A percentile compares a stretch with the other conserved stretches of the same genome.
phyloP scores from a whole-genome alignment of 2,888 invertebrate species.

The Netelia melanura region DNA sequence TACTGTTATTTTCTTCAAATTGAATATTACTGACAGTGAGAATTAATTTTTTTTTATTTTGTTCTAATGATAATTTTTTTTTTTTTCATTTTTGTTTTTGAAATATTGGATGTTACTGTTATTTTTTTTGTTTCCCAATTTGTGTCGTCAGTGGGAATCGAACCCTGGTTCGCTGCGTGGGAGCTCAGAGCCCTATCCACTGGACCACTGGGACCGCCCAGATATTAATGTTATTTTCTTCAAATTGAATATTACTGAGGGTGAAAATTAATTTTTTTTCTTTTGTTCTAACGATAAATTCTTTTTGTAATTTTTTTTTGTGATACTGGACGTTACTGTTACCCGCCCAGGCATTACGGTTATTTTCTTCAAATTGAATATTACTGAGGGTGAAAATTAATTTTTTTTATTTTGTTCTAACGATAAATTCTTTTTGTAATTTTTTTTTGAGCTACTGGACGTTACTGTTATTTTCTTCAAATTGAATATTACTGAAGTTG shows the following conservation, averaged over 20 bases:
- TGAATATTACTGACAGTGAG: not conserved
- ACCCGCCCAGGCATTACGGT: no score
- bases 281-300: not conserved
- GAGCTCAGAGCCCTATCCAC: no score
- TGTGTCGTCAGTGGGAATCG: no score
- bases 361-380: no score
- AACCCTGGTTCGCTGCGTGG: no score
- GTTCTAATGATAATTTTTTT: no score
- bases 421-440: no score
- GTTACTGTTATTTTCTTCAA: no score
- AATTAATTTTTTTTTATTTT: not conserved
- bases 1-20: no score
- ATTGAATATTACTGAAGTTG: not conserved
- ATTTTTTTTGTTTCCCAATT: no score
- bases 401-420: not conserved
- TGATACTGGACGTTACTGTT: not conserved
- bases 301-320: not conserved
- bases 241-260: not conserved
- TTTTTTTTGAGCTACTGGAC: not conserved
- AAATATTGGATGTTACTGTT: not conserved
- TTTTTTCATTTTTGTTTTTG: not conserved
- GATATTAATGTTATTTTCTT: no score
- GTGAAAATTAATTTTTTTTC: not conserved
- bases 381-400: not conserved
- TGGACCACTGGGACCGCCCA: no score